Evolutionary conservation across 64 coral and sea anemone genomes (phyloP), one percentile per base, ranked within the genome.

Genomic region (Orbicella faveolata): DNA sequence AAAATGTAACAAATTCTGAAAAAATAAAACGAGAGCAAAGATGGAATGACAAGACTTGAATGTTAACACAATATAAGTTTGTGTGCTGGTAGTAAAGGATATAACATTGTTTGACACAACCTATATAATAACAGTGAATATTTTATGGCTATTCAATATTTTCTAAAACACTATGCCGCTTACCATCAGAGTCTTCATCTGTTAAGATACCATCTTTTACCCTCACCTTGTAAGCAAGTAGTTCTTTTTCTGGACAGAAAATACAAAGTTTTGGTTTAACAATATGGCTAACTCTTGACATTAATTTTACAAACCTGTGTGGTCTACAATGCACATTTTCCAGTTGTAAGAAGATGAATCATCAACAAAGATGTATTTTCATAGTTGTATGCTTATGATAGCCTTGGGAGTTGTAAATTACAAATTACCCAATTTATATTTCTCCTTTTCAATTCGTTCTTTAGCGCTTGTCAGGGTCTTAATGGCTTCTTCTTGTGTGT

Each of bases 401-500:
- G 39, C 30, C 30, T 30, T 30, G 30, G 30, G 30, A 30, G 0
- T 30, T 30, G 30, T 30, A 41, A 41, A 41, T 41, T 41, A 41
- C 39, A 41, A 41, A 61, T 88, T 61, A 88, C 87, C 87, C 17
- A 88, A 59, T 80, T 87, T 80, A 52, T 83, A 73, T 80, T 86
- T 70, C 74, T 87, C 70, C 62, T 80, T 92, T 23, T 79, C 74
- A 2, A 92, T 23, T 74, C 83, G 87, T 72, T 92, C 90, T 51
- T 87, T 87, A 1, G 90, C 82, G 34, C 80, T 87, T 4, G 90
- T 92, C 39, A 92, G 20, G 10, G 84, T 92, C 63, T 80, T 87
- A 2, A 92, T 92, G 2, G 85, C 90, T 26, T 92, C 84, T 54
- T 92, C 90, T 87, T 92, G 90, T 0, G 90, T 92, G 75, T 92